Evolutionary conservation across 2,797 vertebrate genomes (phyloP).

Genomic region (Vultur gryphus): DNA sequence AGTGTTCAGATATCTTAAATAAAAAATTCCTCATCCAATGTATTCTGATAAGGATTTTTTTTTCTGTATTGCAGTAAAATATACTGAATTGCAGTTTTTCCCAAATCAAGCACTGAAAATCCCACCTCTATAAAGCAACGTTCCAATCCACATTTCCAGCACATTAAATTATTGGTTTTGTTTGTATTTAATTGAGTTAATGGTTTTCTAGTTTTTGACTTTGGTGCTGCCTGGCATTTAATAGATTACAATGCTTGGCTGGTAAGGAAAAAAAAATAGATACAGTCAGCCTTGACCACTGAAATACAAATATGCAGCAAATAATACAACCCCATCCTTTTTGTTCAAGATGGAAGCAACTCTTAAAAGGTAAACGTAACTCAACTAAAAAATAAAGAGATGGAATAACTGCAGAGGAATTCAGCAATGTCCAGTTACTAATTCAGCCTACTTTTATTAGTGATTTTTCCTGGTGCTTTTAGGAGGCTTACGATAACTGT

Average conservation of each 20-base stretch:
- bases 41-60: background rate
- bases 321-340: background rate
- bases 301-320: background rate
- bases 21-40: background rate
- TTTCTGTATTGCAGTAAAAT: background rate
- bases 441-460: background rate
- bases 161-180: background rate
- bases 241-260: background rate
- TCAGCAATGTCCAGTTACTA: background rate
- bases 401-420: background rate
- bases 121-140: background rate
- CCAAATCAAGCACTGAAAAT: background rate
- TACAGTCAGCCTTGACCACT: background rate
- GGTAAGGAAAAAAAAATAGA: background rate
- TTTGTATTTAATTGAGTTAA: background rate
- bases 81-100: background rate
- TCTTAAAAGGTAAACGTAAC: background rate
- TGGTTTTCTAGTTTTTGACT: background rate
- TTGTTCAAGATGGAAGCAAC: background rate
- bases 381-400: background rate
- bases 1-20: background rate
- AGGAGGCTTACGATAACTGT: background rate
- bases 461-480: background rate
- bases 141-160: background rate
- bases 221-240: background rate